Evolutionary conservation across 1,140 invertebrate genomes (phyloP), one percentile per base, ranked within the genome.

Genomic region (Drosophila ercepeae): DNA sequence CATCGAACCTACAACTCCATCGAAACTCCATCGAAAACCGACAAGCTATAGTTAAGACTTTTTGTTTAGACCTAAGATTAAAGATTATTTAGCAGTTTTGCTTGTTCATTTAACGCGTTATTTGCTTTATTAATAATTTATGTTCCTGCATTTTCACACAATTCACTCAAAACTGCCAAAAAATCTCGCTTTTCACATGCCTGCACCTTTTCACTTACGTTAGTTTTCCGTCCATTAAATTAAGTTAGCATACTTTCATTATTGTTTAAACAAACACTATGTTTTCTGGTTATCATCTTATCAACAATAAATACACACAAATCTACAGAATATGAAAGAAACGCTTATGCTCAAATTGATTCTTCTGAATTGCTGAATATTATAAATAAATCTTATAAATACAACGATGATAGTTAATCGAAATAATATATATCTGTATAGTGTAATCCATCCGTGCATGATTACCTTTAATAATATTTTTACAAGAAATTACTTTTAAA

Each of bases 1-100:
- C 19, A 86, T 86, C 48, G 79, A 83, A 73, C 65, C 48, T 7
- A 25, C 27, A 67, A 64, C 60, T 72, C 60, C 81, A 83, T 52
- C 64, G 63, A 78, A 67, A 64, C 60, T 72, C 60, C 81, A 83
- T 52, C 64, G 63, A 78, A 83, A 32, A 58, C 51, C 45, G 50
- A 41, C 50, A 42, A 44, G 44, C 39, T 72, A 64, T 46, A 18
- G 16, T 50, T 68, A 57, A 45, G 45, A 65, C 13, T 51, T 65
- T 48, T 23, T 55, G 55, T 78, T 65, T 63, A 69, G 48, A 45
- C 51, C 46, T 64, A 59, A 59, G 45, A 53, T 77, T 60, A 54
- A 49, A 18, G 23, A 36, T 42, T 39, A 49, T 27, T 46, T 60
- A 42, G 8, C 44, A 41, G 41, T 39, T 52, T 55, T 34, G 49